Percentiles rank a stretch among this genome's conserved stretches.
Evolutionary conservation across 2,113 vertebrate species (phyloP).

Genomic region (Boulengeromyrus knoepffleri): DNA sequence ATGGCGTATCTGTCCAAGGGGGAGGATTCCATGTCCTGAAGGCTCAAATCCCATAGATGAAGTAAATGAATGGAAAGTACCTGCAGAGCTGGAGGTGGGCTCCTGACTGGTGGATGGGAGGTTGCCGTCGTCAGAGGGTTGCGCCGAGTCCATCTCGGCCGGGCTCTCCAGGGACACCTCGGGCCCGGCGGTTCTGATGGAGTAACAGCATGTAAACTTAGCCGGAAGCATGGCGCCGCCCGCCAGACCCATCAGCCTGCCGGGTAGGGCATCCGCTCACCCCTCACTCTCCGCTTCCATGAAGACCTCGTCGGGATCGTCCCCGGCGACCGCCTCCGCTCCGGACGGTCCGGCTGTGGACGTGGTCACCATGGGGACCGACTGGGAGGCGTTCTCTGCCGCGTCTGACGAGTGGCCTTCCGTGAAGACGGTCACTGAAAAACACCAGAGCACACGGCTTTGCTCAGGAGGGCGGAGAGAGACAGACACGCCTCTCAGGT

Average conservation of each 20-base stretch:
- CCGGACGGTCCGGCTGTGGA: conserved; percentile 70
- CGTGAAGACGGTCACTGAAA: conserved; percentile 82
- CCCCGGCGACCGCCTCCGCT: conserved; percentile 62
- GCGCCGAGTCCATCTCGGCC: conserved; percentile 73
- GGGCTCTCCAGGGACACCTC: conserved; percentile 81
- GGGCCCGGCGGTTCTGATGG: conserved; percentile 44
- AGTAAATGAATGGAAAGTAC: background rate
- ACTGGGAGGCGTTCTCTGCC: conserved; percentile 85
- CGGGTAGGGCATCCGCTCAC: conserved; percentile 47
- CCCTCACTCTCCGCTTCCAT: conserved; percentile 87
- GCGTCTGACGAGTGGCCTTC: conserved; percentile 77
- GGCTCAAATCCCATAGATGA: background rate
- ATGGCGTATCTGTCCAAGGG: background rate
- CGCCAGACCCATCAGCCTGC: background rate
- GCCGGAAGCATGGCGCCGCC: background rate
- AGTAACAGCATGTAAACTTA: background rate
- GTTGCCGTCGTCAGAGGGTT: conserved; percentile 76
- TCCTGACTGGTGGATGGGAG: conserved; percentile 93
- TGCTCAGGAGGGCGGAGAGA: background rate
- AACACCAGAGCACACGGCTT: background rate
- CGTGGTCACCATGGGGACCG: conserved; percentile 93
- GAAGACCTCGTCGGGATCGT: conserved; percentile 92
- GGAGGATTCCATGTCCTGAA: background rate
- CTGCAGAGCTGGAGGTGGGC: conserved; percentile 67
- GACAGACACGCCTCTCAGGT: too few relatives aligned